phyloP scores from a whole-genome alignment of 30 jellyfish, hydroid and myxozoan species.

The Aurelia sp. region DNA sequence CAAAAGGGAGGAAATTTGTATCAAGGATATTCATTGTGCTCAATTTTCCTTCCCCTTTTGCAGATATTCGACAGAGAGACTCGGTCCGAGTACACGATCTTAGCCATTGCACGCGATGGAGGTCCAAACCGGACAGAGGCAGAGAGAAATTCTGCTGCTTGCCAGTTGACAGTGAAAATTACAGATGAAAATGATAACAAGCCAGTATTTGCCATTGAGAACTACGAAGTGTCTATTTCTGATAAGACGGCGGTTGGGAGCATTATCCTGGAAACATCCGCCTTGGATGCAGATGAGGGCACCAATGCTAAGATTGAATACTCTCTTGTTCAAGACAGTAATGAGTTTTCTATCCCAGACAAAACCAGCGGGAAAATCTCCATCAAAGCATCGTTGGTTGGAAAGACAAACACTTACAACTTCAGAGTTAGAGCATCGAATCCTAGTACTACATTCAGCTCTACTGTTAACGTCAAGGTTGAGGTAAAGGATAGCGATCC shows the following conservation, averaged over 20 bases:
- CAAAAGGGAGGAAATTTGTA: no score
- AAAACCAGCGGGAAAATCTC: constrained; percentile 78
- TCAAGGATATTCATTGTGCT: no score
- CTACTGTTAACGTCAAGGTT: constrained; percentile 76
- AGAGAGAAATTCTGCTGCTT: constrained; percentile 96
- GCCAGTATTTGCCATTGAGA: constrained; percentile 92
- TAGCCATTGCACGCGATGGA: constrained; percentile 97
- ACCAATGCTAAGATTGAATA: constrained; percentile 76
- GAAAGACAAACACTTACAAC: constrained; percentile 42
- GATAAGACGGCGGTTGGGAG: constrained; percentile 68
- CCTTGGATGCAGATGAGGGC: constrained; percentile 92
- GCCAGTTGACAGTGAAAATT: constrained; percentile 86
- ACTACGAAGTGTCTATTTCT: constrained; percentile 83
- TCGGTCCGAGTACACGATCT: constrained; percentile 67
- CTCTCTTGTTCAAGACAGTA: constrained; percentile 57
- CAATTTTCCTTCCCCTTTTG: no score
- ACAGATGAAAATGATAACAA: constrained; percentile 81
- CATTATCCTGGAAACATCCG: constrained; percentile 88
- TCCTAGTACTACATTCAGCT: constrained; percentile 51
- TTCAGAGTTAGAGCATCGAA: constrained; percentile 86
- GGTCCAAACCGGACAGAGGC: constrained; percentile 93
- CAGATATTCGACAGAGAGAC: constrained; percentile 87
- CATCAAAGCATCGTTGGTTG: constrained; percentile 58
- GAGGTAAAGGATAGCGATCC: constrained; percentile 75
- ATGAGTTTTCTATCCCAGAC: constrained; percentile 65